Base-by-base conservation (phyloP, 2,113 vertebrate species). In the Ancistrus triradiatus region DNA sequence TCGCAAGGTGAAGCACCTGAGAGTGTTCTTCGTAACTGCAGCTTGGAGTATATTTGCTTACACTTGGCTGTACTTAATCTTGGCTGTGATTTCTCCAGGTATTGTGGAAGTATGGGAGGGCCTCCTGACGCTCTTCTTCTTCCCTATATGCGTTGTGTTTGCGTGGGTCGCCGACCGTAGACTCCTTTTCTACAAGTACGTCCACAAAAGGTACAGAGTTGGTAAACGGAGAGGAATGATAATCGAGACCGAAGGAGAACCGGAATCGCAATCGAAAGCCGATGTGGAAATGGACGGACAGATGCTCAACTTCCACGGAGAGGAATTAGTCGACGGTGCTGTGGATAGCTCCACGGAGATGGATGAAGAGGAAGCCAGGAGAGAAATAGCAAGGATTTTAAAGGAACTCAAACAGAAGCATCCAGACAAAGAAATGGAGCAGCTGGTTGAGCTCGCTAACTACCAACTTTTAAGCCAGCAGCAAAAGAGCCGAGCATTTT, bases 21-120 rank as follows among this genome's bases (percentile, higher is more conserved):
- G 95, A 3, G 96, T 98, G 46, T 99, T 99, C 79, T 98, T 98
- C 11, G 92, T 99, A 63, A 99, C 96, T 0, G 95, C 96, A 0
- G 73, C 91, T 33, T 98, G 95, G 96, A 98, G 95, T 78, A 86
- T 99, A 74, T 98, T 99, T 27, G 96, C 96, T 1, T 99, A 99
- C 68, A 92, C 83, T 31, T 99, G 96, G 96, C 91, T 99, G 1
- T 99, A 99, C 73, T 80, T 99, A 63, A 99, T 99, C 80, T 75
- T 99, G 46, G 95, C 95, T 0, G 91, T 98, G 21, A 84, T 90
- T 51, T 96, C 95, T 4, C 96, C 96, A 0, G 93, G 93, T 0
- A 78, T 92, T 0, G 96, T 99, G 46, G 83, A 99, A 49, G 94
- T 99, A 63, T 99, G 96, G 96, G 96, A 99, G 82, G 90, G 94